A percentile compares a stretch with the other conserved stretches of the same genome.
These are phyloP conservation scores for Drusus annulatus DNA, from an alignment of 1,140 invertebrate genomes.

Conservation along the genomic window DNA sequence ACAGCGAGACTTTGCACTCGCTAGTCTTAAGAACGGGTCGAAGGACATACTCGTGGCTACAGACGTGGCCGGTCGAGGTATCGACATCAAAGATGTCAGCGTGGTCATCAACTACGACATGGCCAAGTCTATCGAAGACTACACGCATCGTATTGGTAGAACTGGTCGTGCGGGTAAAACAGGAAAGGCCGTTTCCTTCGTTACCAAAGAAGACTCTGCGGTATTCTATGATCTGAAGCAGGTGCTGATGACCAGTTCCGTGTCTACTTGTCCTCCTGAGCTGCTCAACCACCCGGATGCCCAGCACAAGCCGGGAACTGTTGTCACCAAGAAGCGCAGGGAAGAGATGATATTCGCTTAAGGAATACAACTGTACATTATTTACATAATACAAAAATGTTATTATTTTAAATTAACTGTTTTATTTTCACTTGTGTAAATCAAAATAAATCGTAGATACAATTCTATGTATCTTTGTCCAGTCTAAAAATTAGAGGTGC, in stretches of 20 bases:
- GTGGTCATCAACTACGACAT: conserved; percentile 99
- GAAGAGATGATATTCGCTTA: conserved; percentile 97
- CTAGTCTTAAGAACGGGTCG: conserved; percentile 92
- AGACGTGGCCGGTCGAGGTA: conserved; percentile 99
- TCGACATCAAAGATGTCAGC: conserved; percentile 99
- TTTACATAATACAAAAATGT: too few species aligned
- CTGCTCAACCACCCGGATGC: conserved; percentile 98
- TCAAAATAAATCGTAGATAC: too few species aligned
- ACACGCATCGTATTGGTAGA: conserved; percentile 99
- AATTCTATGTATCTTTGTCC: too few species aligned
- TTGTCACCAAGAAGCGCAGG: conserved; percentile 93
- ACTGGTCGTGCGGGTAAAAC: conserved; percentile 98
- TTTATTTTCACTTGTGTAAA: too few species aligned
- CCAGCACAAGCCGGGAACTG: conserved; percentile 97
- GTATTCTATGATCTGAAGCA: conserved; percentile 99
- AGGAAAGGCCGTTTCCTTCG: conserved; percentile 95
- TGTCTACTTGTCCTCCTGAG: conserved; percentile 96
- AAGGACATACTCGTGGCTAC: conserved; percentile 99
- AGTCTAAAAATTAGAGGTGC: too few species aligned
- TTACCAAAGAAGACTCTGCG: conserved; percentile 96
- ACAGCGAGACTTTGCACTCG: conserved; percentile 98
- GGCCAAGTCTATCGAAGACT: conserved; percentile 99
- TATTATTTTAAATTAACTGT: too few species aligned
- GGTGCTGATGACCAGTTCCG: conserved; percentile 89
- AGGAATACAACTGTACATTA: too few species aligned